Percentiles rank a stretch among this genome's conserved stretches.
Evolutionary conservation across 2,113 vertebrate species (phyloP).

Genomic region (Polyodon spathula): DNA sequence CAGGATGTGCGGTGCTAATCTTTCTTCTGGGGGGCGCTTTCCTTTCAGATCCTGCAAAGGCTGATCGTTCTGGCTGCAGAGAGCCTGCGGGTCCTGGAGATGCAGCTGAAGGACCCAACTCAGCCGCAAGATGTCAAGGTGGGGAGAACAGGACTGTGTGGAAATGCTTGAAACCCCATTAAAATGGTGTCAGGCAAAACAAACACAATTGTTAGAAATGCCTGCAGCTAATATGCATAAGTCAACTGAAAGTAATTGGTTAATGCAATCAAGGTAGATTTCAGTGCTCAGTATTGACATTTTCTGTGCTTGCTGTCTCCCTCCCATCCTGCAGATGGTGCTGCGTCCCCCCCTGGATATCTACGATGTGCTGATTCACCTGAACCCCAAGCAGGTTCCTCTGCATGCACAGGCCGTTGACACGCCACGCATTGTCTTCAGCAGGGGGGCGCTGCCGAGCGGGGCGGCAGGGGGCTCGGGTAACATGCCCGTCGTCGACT

Average conservation of each 20-base stretch:
- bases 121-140: constrained; percentile 76
- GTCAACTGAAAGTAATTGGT: too few relatives aligned
- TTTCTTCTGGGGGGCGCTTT: too few relatives aligned
- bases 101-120: constrained; percentile 65
- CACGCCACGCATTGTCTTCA: constrained; percentile 46
- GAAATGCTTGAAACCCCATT: not conserved
- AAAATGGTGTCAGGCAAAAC: not conserved
- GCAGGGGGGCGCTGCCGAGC: constrained; percentile 51
- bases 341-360: constrained; percentile 84
- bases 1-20: not conserved
- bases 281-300: not conserved
- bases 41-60: constrained; percentile 75
- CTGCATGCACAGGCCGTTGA: constrained; percentile 72
- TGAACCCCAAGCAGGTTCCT: constrained; percentile 74
- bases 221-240: too few relatives aligned
- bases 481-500: constrained; percentile 75
- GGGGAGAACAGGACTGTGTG: constrained; percentile 17
- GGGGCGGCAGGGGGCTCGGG: constrained; percentile 24
- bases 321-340: constrained; percentile 50
- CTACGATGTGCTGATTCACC: constrained; percentile 81
- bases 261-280: not conserved
- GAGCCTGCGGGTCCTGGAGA: constrained; percentile 68
- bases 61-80: constrained; percentile 66
- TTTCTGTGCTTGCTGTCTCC: not conserved
- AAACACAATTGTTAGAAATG: too few relatives aligned